Base-by-base conservation (phyloP, 2,113 vertebrate genomes). In the Azemiops feae region DNA sequence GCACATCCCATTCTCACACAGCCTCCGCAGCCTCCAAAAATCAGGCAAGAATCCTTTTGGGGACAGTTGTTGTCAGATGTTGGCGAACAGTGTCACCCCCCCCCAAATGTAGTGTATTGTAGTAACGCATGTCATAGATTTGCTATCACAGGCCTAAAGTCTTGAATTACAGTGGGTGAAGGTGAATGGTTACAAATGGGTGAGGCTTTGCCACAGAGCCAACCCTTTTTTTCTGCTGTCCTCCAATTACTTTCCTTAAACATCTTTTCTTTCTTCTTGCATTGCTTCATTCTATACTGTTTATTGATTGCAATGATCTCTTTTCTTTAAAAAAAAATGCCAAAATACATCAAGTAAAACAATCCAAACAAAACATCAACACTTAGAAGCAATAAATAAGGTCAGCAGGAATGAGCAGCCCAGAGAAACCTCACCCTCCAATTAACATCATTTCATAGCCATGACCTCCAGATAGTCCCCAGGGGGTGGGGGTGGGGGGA, bases 401-500 rank as follows among this genome's bases (percentile, higher is more conserved):
- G 3, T 25, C 39, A 60, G 25, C 39, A 89, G 47, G 39, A 89
- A 3, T 39, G 30, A 23, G 52, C 18, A 55, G 30, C 52, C 18
- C 34, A 55, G n/a, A 55, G 9, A 57, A 89, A 57, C 22, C 8
- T 57, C 22, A 2, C 34, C 22, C 88, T 34, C 52, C 50, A 58
- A 39, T 43, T 43, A 30, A 89, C 1, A 43, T 43, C 54, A 43
- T 27, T 54, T 88, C 87, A 88, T 34, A n/a, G 54, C 18, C 7
- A 81, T 81, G 69, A 81, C 69, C 69, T 81, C 69, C 34, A 34
- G 18, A 54, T 34, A 55, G 47, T 27, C 47, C 3, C 1, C 2
- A 25, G 43, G 16, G 12, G 85, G 0, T 0, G 47, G 39, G 3
- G 47, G 1, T 0, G 5, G 7, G 10, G 43, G 8, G 10, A 10